These are phyloP conservation scores for Echinometra lucunter DNA, from an alignment of 53 echinoderm and acorn worm species.

Conservation along the genomic window DNA sequence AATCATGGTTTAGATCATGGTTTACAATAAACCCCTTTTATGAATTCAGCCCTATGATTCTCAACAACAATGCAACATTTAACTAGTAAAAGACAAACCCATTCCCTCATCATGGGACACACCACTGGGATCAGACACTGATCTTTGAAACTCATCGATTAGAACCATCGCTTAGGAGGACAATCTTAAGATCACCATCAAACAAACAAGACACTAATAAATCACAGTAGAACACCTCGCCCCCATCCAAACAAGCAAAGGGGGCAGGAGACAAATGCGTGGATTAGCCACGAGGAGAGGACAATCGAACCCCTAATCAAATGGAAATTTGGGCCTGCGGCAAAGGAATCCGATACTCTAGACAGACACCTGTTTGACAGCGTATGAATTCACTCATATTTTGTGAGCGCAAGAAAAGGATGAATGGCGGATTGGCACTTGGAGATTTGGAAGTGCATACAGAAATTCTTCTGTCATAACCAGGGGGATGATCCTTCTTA, in stretches of 20 bases:
- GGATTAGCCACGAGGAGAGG: slow-evolving; percentile 41
- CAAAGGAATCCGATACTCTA: slow-evolving; percentile 57
- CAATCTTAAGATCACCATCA: background rate
- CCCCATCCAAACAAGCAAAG: slow-evolving; percentile 3
- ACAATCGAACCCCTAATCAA: slow-evolving; percentile 61
- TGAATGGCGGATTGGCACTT: slow-evolving; percentile 31
- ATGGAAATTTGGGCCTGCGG: slow-evolving; percentile 68
- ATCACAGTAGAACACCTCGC: slow-evolving; percentile 27
- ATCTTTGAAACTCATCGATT: background rate
- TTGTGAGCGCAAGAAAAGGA: background rate
- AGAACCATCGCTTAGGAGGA: background rate
- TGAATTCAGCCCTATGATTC: no score
- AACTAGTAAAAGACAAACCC: background rate
- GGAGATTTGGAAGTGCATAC: slow-evolving; percentile 15
- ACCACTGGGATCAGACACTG: background rate
- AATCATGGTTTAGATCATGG: no score
- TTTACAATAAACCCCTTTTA: no score
- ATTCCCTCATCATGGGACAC: background rate
- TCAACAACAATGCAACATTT: background rate
- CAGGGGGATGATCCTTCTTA: background rate
- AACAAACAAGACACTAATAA: slow-evolving; percentile 34
- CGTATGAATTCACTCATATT: slow-evolving; percentile 68
- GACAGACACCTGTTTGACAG: slow-evolving; percentile 67
- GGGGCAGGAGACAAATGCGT: slow-evolving; percentile 54
- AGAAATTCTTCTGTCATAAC: background rate